Percentiles rank a stretch among this genome's conserved stretches.
phyloP scores from a whole-genome alignment of 2,888 invertebrate genomes.

The Synergus gifuensis region DNA sequence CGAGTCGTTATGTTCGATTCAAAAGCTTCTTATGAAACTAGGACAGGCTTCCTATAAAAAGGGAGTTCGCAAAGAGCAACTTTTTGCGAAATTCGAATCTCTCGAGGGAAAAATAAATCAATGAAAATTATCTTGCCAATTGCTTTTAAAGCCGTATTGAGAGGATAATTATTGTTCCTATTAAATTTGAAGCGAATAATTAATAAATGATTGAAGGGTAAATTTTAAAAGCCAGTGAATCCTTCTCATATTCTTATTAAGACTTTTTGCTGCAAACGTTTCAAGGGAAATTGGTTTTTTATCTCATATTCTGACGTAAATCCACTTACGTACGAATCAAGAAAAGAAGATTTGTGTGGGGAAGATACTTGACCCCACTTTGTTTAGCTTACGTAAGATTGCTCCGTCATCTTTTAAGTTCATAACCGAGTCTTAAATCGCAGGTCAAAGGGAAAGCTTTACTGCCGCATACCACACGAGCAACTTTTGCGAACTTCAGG shows the following conservation, averaged over 20 bases:
- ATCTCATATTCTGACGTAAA: background rate
- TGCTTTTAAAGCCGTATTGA: too few species aligned
- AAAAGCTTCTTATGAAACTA: slow-evolving; percentile 40
- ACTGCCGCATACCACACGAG: background rate
- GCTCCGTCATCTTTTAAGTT: background rate
- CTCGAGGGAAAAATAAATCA: background rate
- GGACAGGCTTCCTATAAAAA: slow-evolving; percentile 17
- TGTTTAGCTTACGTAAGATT: slow-evolving; percentile 1
- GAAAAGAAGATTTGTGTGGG: background rate
- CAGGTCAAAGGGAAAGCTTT: slow-evolving; percentile 7
- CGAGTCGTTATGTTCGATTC: slow-evolving; percentile 37
- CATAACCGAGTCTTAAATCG: background rate
- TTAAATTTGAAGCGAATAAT: background rate
- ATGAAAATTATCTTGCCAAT: background rate
- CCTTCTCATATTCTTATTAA: too few species aligned
- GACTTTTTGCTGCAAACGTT: background rate
- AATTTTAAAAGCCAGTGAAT: background rate
- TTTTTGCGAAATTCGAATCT: background rate
- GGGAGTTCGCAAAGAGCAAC: background rate
- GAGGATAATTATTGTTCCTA: too few species aligned
- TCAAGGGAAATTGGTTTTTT: background rate
- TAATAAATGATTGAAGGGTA: background rate
- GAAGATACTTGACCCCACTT: background rate
- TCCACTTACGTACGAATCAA: background rate
- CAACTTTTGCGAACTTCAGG: background rate